phyloP scores from a whole-genome alignment of 2,888 invertebrate genomes.

The Nemapogon koenigi region DNA sequence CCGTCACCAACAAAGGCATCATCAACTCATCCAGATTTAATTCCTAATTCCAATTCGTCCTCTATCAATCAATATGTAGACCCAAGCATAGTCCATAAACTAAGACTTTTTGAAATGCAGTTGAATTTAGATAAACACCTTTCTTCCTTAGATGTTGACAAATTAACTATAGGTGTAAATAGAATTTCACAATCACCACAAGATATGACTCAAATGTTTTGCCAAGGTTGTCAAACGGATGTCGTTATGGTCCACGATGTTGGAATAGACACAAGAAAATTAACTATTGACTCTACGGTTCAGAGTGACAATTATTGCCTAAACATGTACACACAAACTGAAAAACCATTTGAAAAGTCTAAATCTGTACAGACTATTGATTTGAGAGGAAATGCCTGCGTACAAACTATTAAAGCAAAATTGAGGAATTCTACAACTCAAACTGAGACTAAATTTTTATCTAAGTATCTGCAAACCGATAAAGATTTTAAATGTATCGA shows the following conservation, averaged over 20 bases:
- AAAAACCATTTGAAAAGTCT: slow-evolving; percentile 37
- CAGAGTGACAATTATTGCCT: slow-evolving; percentile 35
- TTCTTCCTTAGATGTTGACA: slow-evolving; percentile 37
- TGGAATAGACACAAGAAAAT: slow-evolving; percentile 42
- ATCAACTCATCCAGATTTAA: slow-evolving; percentile 37
- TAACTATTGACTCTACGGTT: slow-evolving; percentile 41
- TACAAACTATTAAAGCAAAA: slow-evolving; percentile 44
- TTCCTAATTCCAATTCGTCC: slow-evolving; percentile 21
- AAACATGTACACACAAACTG: slow-evolving; percentile 50
- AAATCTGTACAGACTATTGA: slow-evolving; percentile 40
- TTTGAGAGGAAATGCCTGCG: slow-evolving; percentile 25
- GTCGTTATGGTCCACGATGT: slow-evolving; percentile 41
- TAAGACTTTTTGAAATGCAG: slow-evolving; percentile 51
- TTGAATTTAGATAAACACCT: slow-evolving; percentile 43
- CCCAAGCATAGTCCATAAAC: slow-evolving; percentile 32
- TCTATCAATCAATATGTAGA: slow-evolving; percentile 27
- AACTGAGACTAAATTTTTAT: slow-evolving; percentile 28
- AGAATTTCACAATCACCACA: slow-evolving; percentile 44
- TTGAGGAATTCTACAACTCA: slow-evolving; percentile 32
- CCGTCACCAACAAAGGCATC: slow-evolving; percentile 29
- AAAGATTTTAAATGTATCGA: slow-evolving; percentile 25
- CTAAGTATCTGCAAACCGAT: slow-evolving; percentile 32
- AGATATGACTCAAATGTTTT: slow-evolving; percentile 36
- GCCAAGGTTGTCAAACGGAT: slow-evolving; percentile 52
- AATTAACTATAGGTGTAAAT: slow-evolving; percentile 43